These are phyloP conservation scores for Sebastes goodei DNA, from an alignment of 2,797 vertebrate species.

Conservation along the genomic window DNA sequence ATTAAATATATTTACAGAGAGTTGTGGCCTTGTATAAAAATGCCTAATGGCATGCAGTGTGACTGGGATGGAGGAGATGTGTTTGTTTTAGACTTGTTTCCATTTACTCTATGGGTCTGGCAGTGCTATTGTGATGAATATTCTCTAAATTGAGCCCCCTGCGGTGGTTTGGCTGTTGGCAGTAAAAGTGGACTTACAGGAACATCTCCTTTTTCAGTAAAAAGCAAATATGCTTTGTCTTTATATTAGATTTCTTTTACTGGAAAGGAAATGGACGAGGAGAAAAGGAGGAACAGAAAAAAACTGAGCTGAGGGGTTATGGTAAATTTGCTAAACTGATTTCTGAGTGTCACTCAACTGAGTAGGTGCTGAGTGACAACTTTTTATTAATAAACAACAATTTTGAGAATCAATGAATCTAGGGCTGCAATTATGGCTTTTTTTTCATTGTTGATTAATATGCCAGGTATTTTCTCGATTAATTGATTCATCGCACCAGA, in stretches of 20 bases:
- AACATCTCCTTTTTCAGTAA: conserved; percentile 52
- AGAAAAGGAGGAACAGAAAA: background rate
- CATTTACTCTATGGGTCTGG: conserved; percentile 41
- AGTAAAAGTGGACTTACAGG: conserved; percentile 42
- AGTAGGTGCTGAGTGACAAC: background rate
- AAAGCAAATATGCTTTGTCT: conserved; percentile 42
- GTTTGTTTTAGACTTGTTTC: conserved; percentile 44
- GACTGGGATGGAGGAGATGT: conserved; percentile 11
- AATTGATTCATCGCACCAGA: background rate
- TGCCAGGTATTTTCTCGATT: background rate
- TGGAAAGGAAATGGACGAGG: background rate
- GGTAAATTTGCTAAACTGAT: background rate
- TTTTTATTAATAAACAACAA: background rate
- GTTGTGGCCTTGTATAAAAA: conserved; percentile 37
- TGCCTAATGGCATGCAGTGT: conserved; percentile 7
- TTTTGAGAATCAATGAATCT: background rate
- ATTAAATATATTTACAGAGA: conserved; percentile 33
- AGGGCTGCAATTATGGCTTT: background rate
- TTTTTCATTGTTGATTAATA: background rate
- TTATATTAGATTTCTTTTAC: conserved; percentile 38
- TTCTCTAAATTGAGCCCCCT: conserved; percentile 36
- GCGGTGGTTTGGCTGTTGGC: conserved; percentile 37
- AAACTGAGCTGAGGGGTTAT: background rate
- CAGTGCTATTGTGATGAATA: conserved; percentile 58
- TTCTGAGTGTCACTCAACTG: background rate